A percentile compares a stretch with the other conserved stretches of the same genome.
These are phyloP conservation scores for Ctenopoma kingsleyae DNA, from an alignment of 2,797 vertebrate genomes.

Conservation along the genomic window DNA sequence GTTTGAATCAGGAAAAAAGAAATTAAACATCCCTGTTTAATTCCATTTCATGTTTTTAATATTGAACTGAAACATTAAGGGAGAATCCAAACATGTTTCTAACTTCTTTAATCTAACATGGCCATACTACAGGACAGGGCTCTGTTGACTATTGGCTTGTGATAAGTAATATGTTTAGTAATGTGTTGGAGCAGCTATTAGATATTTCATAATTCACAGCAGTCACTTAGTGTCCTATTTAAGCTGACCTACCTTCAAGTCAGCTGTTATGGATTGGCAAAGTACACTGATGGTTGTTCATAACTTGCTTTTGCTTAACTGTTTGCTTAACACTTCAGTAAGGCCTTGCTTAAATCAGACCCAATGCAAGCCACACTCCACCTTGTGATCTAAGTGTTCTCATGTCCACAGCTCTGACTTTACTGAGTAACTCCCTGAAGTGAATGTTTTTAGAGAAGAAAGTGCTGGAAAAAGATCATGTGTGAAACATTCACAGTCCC, in stretches of 20 bases:
- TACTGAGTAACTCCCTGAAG: conserved; percentile 21
- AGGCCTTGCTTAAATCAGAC: conserved; percentile 1
- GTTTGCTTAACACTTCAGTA: not conserved
- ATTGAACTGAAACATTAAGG: conserved; percentile 8
- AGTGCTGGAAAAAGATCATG: conserved; percentile 20
- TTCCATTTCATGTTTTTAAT: not conserved
- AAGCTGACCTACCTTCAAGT: conserved; percentile 29
- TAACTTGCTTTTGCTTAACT: not conserved
- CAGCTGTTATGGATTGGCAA: conserved; percentile 9
- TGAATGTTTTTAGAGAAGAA: conserved; percentile 11
- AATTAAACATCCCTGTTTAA: conserved; percentile 1
- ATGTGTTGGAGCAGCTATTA: conserved; percentile 34
- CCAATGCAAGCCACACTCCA: not conserved
- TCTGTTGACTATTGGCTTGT: conserved; percentile 9
- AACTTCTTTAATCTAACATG: not conserved
- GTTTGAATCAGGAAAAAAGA: conserved; percentile 17
- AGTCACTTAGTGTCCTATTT: conserved; percentile 30
- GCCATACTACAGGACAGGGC: conserved; percentile 7
- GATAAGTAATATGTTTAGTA: conserved; percentile 33
- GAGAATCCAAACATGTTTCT: not conserved
- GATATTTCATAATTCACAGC: conserved; percentile 48
- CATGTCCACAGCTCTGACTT: conserved; percentile 1
- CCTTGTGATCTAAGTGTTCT: conserved; percentile 27
- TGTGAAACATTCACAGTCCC: conserved; percentile 6
- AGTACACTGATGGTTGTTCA: not conserved